A percentile compares a stretch with the other conserved stretches of the same genome.
phyloP scores from a whole-genome alignment of 1,140 invertebrate species.

The Stegodyphus mimosarum region DNA sequence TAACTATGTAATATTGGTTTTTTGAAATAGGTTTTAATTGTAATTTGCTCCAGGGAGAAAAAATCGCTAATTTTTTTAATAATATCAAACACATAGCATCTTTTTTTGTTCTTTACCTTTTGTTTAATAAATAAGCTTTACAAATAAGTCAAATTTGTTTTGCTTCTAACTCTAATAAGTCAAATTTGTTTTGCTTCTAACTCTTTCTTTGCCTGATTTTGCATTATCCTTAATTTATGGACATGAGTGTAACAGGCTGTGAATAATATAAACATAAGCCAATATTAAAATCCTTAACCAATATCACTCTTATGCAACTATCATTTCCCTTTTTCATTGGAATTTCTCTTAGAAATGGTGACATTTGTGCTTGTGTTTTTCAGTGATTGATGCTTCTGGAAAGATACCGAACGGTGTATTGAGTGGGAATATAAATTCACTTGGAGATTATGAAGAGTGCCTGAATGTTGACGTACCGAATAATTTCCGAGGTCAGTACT shows the following conservation, averaged over 20 bases:
- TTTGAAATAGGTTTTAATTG: too few relatives aligned
- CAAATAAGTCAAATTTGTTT: too few relatives aligned
- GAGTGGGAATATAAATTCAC: slow-evolving; percentile 57
- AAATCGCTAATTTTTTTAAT: too few relatives aligned
- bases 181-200: too few relatives aligned
- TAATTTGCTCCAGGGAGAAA: too few relatives aligned
- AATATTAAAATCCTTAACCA: neutral
- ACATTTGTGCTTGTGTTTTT: neutral
- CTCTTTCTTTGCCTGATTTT: too few relatives aligned
- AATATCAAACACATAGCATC: too few relatives aligned
- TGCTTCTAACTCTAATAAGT: too few relatives aligned
- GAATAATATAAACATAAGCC: neutral
- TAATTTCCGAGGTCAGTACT: slow-evolving; percentile 36
- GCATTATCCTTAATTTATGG: too few relatives aligned
- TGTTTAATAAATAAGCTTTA: too few relatives aligned
- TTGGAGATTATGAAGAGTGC: slow-evolving; percentile 64
- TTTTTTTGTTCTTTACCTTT: too few relatives aligned
- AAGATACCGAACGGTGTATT: slow-evolving; percentile 56
- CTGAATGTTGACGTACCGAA: slow-evolving; percentile 19
- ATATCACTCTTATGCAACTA: neutral
- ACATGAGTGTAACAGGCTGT: neutral
- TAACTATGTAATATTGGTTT: too few relatives aligned
- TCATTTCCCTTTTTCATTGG: neutral
- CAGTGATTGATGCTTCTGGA: slow-evolving; percentile 63
- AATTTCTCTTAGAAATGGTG: neutral